Percentiles rank a stretch among this genome's conserved stretches.
Conservation (phyloP, 1,140 invertebrate genomes). For the Euglossa dilemma region DNA sequence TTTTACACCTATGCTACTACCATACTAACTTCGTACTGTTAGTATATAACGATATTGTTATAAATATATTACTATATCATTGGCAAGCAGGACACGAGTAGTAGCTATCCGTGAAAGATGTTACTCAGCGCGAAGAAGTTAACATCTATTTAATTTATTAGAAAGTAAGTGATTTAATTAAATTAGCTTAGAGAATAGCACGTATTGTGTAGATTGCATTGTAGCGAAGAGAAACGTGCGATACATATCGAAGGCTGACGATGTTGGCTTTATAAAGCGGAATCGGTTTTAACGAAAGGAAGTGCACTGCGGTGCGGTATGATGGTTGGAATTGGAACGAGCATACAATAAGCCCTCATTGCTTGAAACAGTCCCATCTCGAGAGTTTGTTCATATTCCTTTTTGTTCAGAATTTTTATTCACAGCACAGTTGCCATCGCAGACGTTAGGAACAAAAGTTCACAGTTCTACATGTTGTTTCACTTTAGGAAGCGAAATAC, state of each 20-base stretch:
- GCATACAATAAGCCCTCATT: slow-evolving; percentile 40
- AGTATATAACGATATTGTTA: not conserved
- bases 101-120: not conserved
- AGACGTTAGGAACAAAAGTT: too few species aligned
- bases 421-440: too few species aligned
- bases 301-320: slow-evolving; percentile 41
- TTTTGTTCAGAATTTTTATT: slow-evolving; percentile 2
- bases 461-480: too few species aligned
- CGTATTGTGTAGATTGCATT: not conserved
- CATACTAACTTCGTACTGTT: not conserved
- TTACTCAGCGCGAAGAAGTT: not conserved
- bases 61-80: not conserved
- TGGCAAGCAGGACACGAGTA: not conserved
- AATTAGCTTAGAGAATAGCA: not conserved
- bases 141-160: not conserved
- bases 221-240: slow-evolving; percentile 1
- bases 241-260: slow-evolving; percentile 24
- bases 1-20: too few species aligned
- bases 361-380: slow-evolving; percentile 17
- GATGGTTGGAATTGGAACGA: slow-evolving; percentile 42
- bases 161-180: not conserved
- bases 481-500: too few species aligned
- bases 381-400: too few species aligned
- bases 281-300: slow-evolving; percentile 49
- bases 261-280: slow-evolving; percentile 37